Evolutionary conservation across 2,888 invertebrate species (phyloP).

Genomic region (Subacronicta megacephala): DNA sequence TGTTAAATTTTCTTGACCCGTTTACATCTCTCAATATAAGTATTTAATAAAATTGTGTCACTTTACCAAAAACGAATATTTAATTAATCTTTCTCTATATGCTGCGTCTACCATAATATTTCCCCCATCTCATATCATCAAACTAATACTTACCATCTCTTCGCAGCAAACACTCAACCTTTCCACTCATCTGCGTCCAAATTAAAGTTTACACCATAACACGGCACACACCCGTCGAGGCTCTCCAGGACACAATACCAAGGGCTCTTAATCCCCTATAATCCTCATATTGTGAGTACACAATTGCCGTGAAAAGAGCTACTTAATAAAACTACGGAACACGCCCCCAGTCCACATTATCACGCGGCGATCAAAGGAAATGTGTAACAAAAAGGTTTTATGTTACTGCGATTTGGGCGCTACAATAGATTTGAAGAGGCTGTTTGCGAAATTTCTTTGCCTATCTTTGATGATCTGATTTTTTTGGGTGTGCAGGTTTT

Average conservation of each 20-base stretch:
- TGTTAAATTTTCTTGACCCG: no score
- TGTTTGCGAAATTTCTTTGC: constrained; percentile 37
- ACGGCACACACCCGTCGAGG: constrained; percentile 53
- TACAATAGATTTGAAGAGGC: constrained; percentile 46
- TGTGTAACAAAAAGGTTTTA: constrained; percentile 75
- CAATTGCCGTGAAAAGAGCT: constrained; percentile 87
- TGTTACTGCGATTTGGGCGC: constrained; percentile 66
- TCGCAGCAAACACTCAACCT: constrained; percentile 51
- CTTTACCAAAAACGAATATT: no score
- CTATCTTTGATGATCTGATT: constrained; percentile 27
- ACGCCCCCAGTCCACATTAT: constrained; percentile 74
- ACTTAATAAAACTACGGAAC: constrained; percentile 70
- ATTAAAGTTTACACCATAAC: constrained; percentile 64
- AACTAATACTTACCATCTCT: constrained; percentile 23
- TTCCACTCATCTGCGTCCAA: constrained; percentile 53
- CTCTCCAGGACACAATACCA: constrained; percentile 67
- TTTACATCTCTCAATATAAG: no score
- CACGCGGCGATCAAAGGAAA: constrained; percentile 83
- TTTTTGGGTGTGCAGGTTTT: constrained; percentile 4
- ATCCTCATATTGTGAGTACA: constrained; percentile 80
- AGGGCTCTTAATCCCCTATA: constrained; percentile 77
- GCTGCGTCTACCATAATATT: background rate
- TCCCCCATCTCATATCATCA: constrained; percentile 17
- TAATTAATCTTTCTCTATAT: background rate
- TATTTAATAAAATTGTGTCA: no score